These are phyloP conservation scores for Eupithecia insigniata DNA, from an alignment of 2,888 invertebrate genomes.

Conservation along the genomic window DNA sequence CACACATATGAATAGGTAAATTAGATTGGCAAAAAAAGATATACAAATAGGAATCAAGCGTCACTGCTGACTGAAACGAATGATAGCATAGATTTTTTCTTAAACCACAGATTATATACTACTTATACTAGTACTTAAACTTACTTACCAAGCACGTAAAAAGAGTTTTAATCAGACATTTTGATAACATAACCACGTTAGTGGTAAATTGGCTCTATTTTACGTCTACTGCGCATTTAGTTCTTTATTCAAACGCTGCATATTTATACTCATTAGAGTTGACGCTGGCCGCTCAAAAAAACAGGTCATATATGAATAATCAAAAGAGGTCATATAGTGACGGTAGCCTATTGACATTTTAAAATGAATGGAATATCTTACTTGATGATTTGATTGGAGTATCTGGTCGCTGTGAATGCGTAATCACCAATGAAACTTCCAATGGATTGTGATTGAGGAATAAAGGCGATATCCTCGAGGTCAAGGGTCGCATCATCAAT, in stretches of 20 bases:
- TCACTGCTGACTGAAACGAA: background rate
- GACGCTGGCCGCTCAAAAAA: constrained; percentile 4
- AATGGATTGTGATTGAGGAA: constrained; percentile 15
- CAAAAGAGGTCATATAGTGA: background rate
- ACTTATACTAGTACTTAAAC: too few species aligned
- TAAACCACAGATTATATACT: too few species aligned
- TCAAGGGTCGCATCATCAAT: constrained; percentile 7
- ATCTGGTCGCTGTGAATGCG: constrained; percentile 2
- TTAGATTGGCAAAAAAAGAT: background rate
- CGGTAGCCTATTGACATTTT: background rate
- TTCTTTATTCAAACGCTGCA: constrained; percentile 5
- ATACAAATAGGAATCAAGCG: background rate
- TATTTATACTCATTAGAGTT: constrained; percentile 4
- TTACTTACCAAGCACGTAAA: background rate
- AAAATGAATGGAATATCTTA: constrained; percentile 12
- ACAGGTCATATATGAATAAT: constrained; percentile 3
- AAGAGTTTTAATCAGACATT: background rate
- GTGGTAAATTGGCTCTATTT: background rate
- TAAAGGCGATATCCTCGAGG: constrained; percentile 10
- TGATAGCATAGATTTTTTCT: background rate
- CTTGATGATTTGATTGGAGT: constrained; percentile 9
- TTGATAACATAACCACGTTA: background rate
- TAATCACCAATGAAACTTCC: constrained; percentile 1
- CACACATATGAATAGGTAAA: background rate
- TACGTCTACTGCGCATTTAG: background rate